Evolutionary conservation across 2,888 invertebrate genomes (phyloP).

Genomic region (Acheta domesticus): DNA sequence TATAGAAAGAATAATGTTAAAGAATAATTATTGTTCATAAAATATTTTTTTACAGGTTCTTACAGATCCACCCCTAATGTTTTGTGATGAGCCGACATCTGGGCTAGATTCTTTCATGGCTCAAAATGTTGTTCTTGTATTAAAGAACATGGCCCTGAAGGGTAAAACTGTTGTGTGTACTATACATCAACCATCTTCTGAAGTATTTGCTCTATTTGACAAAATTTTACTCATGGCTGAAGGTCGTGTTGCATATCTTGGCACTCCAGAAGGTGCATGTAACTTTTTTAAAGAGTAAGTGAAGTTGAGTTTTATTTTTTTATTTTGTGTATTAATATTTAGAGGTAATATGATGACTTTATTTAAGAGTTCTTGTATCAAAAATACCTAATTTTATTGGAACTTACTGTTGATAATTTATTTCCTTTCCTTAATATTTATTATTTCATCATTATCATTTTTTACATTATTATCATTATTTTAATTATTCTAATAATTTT

Average conservation of each 20-base stretch:
- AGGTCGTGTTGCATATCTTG: slow-evolving; percentile 84
- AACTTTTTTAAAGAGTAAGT: slow-evolving; percentile 76
- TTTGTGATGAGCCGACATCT: slow-evolving; percentile 97
- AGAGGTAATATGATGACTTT: not conserved
- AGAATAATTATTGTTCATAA: too few relatives aligned
- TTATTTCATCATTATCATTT: too few relatives aligned
- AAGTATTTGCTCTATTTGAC: slow-evolving; percentile 86
- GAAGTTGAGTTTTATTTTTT: not conserved
- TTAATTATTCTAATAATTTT: too few relatives aligned
- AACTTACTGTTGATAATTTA: too few relatives aligned
- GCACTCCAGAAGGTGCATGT: slow-evolving; percentile 73
- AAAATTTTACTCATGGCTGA: slow-evolving; percentile 85
- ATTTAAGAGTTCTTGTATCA: too few relatives aligned
- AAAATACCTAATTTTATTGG: too few relatives aligned
- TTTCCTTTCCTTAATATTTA: too few relatives aligned
- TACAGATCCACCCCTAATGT: slow-evolving; percentile 91
- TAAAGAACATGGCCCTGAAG: slow-evolving; percentile 48
- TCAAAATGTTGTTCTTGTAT: slow-evolving; percentile 79
- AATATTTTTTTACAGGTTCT: slow-evolving; percentile 56
- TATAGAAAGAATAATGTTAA: too few relatives aligned
- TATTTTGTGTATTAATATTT: not conserved
- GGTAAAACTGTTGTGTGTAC: slow-evolving; percentile 90
- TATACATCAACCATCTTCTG: slow-evolving; percentile 93
- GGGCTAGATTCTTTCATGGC: slow-evolving; percentile 97
- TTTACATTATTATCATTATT: too few relatives aligned